Evolutionary conservation across 2,888 invertebrate species (phyloP).

Genomic region (Harpagoxenus sublaevis): DNA sequence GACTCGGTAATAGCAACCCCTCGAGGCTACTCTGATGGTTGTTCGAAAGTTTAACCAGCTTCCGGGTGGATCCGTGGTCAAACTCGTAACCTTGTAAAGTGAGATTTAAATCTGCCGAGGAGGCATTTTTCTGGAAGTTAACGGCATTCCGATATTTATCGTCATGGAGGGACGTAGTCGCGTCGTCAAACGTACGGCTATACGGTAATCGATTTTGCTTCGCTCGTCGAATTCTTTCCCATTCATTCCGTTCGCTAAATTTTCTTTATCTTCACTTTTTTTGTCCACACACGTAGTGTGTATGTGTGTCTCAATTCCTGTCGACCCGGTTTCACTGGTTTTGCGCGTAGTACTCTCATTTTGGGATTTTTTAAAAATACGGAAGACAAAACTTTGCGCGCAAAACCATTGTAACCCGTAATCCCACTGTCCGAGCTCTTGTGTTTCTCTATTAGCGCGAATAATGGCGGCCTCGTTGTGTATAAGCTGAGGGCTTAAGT

Average conservation of each 20-base stretch:
- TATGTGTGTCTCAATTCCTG: neutral
- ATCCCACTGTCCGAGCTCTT: constrained; percentile 34
- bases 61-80: constrained; percentile 59
- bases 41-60: constrained; percentile 74
- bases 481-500: constrained; percentile 40
- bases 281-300: neutral
- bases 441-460: constrained; percentile 50
- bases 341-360: too few relatives aligned
- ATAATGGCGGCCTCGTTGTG: constrained; percentile 35
- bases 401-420: constrained; percentile 36
- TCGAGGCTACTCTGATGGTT: constrained; percentile 60
- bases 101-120: constrained; percentile 60
- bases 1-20: constrained; percentile 70
- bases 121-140: constrained; percentile 50
- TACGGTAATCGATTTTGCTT: constrained; percentile 10
- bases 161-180: neutral
- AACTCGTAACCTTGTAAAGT: constrained; percentile 62
- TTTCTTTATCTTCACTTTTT: neutral
- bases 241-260: neutral
- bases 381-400: neutral
- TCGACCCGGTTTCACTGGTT: neutral
- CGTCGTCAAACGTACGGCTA: neutral
- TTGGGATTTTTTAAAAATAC: neutral
- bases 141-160: constrained; percentile 44
- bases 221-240: neutral